Evolutionary conservation across 2,113 vertebrate genomes (phyloP).

Genomic region (Xiphorhynchus elegans): DNA sequence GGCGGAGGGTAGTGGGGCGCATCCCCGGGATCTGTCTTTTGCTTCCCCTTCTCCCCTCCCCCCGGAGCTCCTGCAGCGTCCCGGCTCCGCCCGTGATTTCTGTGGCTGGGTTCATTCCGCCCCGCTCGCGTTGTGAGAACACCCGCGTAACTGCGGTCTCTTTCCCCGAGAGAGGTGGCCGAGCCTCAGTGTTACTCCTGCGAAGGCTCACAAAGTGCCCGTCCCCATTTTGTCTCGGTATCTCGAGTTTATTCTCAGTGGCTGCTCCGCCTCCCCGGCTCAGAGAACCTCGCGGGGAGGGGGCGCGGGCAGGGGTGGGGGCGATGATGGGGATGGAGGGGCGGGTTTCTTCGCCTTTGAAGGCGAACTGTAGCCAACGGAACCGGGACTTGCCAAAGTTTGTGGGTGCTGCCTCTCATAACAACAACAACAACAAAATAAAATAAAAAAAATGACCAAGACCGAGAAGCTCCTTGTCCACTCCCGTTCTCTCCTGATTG

Average conservation of each 20-base stretch:
- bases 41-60: not conserved
- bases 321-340: accelerated
- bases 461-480: not conserved
- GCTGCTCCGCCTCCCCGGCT: not conserved
- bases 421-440: not conserved
- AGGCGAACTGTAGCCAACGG: not conserved
- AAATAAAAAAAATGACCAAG: not conserved
- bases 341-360: not conserved
- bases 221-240: not conserved
- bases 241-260: not conserved
- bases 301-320: not conserved
- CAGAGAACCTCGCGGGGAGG: not conserved
- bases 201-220: not conserved
- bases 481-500: not conserved
- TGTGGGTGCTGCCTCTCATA: not conserved
- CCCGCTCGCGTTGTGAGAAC: not conserved
- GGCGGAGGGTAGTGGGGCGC: not conserved
- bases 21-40: not conserved
- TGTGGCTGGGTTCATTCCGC: not conserved
- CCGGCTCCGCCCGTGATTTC: not conserved
- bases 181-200: not conserved
- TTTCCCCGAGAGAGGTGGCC: not conserved
- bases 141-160: not conserved
- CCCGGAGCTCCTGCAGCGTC: not conserved
- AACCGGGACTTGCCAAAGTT: not conserved